These are phyloP conservation scores for Dendrophyllia cribrosa DNA, from an alignment of 64 coral and sea anemone species.

Conservation along the genomic window DNA sequence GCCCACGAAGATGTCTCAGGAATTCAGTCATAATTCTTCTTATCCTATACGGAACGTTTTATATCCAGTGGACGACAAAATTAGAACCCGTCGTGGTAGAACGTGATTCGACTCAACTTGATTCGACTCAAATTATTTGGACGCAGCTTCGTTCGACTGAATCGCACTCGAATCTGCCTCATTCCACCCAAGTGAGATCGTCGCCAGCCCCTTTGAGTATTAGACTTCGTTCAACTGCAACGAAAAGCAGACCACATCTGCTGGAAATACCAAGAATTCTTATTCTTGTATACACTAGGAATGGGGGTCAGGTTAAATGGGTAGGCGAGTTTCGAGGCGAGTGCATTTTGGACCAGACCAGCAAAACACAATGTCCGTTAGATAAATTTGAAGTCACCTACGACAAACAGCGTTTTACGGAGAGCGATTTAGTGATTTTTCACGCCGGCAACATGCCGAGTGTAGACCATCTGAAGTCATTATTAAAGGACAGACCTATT, in stretches of 20 bases:
- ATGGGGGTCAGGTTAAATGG: background rate
- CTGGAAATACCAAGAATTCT: constrained; percentile 13
- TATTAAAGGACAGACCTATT: constrained; percentile 5
- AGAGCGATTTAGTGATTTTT: constrained; percentile 25
- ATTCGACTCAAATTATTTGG: no score
- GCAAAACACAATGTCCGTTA: constrained; percentile 10
- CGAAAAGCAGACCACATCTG: background rate
- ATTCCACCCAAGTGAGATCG: no score
- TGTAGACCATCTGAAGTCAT: background rate
- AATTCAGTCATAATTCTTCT: no score
- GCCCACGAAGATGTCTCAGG: no score
- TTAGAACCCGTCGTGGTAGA: no score
- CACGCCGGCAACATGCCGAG: constrained; percentile 11
- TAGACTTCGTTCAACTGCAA: background rate
- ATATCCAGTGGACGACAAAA: no score
- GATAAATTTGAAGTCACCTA: constrained; percentile 26
- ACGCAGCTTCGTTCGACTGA: no score
- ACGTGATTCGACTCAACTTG: no score
- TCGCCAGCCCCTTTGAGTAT: background rate
- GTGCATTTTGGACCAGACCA: background rate
- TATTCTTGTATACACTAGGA: background rate
- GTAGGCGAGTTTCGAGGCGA: constrained; percentile 12
- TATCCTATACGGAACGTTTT: no score
- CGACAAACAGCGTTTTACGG: constrained; percentile 1
- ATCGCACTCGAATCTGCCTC: no score